phyloP scores from a whole-genome alignment of 2,113 vertebrate species.

The Elgaria multicarinata region DNA sequence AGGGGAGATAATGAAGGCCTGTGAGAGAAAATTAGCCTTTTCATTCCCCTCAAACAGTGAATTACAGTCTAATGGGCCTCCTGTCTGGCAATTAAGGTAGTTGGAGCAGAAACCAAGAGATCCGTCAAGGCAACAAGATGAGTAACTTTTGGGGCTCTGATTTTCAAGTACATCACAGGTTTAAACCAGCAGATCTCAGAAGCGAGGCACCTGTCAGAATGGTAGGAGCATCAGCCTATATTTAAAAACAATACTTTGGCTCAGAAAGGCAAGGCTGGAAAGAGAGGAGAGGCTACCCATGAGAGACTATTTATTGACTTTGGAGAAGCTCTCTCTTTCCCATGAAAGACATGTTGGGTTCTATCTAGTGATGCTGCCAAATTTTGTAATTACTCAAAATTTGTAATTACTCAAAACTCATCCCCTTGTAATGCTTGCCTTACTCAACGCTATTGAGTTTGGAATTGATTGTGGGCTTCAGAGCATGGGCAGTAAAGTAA shows the following conservation, averaged over 20 bases:
- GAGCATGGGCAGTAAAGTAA: no score
- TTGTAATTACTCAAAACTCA: no score
- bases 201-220: neutral
- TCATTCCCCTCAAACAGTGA: neutral
- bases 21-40: conserved; percentile 15
- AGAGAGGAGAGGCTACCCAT: no score
- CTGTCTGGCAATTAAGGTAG: conserved; percentile 1
- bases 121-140: fast-evolving
- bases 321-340: neutral
- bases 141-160: conserved; percentile 1
- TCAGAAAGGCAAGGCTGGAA: neutral
- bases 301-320: neutral
- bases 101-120: neutral
- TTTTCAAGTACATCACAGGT: neutral
- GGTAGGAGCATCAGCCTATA: neutral
- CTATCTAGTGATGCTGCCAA: neutral
- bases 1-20: conserved; percentile 20
- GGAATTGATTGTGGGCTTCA: no score
- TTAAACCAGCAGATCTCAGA: neutral
- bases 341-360: neutral
- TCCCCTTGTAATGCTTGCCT: no score
- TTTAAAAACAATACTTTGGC: neutral
- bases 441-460: no score
- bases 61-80: neutral
- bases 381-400: no score